Conservation (phyloP, 1,140 invertebrate species). For the Oreohelix idahoensis region DNA sequence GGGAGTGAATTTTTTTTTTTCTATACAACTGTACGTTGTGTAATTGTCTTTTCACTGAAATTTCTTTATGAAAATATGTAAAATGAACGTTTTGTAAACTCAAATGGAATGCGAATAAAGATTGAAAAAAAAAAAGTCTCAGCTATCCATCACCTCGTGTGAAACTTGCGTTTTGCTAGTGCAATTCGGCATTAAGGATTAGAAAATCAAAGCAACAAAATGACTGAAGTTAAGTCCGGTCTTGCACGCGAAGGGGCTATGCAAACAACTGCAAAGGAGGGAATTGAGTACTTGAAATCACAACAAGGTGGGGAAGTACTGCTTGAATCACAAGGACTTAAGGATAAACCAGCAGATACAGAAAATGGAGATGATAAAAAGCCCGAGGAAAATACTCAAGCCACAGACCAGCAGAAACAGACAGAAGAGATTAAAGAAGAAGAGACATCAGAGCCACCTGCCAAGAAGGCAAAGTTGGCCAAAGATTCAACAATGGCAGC, state of each 20-base stretch:
- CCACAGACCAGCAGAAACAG: constrained; percentile 52
- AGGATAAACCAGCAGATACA: background rate
- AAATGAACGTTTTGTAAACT: no score
- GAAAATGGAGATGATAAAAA: constrained; percentile 44
- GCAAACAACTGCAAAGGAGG: constrained; percentile 69
- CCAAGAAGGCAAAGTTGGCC: constrained; percentile 57
- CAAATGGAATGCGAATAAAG: no score
- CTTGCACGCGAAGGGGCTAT: constrained; percentile 67
- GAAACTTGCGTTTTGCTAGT: constrained; percentile 50
- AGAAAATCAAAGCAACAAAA: constrained; percentile 52
- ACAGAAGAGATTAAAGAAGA: constrained; percentile 60
- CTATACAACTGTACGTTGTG: no score
- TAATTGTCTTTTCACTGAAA: no score
- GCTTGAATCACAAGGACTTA: background rate
- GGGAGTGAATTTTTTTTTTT: no score
- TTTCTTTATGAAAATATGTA: no score
- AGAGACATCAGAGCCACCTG: constrained; percentile 47
- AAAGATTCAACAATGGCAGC: constrained; percentile 61
- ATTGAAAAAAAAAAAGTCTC: no score
- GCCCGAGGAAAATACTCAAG: constrained; percentile 61
- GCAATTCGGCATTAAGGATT: constrained; percentile 47
- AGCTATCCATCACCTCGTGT: constrained; percentile 55
- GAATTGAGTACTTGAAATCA: background rate
- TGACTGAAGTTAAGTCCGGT: constrained; percentile 62
- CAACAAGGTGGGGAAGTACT: background rate